Percentiles rank a stretch among this genome's conserved stretches.
Evolutionary conservation across 2,797 vertebrate species (phyloP).

Genomic region (Sebastolobus altivelis): DNA sequence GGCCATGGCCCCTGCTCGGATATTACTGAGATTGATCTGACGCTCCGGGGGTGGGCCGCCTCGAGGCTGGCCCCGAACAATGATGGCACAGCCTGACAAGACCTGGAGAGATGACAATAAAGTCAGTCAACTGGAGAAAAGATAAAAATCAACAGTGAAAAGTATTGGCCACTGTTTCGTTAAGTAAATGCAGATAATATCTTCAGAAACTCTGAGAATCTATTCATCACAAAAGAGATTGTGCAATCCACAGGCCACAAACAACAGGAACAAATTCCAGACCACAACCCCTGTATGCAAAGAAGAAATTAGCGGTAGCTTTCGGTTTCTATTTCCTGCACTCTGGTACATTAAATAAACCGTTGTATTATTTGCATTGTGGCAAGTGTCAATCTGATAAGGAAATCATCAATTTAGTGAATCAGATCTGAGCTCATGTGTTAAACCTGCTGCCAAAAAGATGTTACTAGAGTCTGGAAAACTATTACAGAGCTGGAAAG

Average conservation of each 20-base stretch:
- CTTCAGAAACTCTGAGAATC: background rate
- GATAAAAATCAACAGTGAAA: background rate
- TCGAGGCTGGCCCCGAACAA: constrained; percentile 95
- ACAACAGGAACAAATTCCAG: background rate
- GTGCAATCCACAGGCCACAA: background rate
- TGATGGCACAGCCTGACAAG: constrained; percentile 96
- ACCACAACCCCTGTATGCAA: background rate
- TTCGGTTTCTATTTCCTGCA: constrained; percentile 17
- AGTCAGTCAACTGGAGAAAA: background rate
- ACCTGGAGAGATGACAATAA: constrained; percentile 82
- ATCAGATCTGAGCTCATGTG: background rate
- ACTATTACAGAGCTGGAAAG: constrained; percentile 3
- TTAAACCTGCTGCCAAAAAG: background rate
- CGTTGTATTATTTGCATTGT: background rate
- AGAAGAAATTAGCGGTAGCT: background rate
- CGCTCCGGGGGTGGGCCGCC: constrained; percentile 96
- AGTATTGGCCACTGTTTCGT: background rate
- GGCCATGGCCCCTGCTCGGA: constrained; percentile 91
- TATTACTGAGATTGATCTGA: constrained; percentile 98
- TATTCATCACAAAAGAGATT: background rate
- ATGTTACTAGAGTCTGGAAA: background rate
- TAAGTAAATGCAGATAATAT: background rate
- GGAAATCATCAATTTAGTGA: background rate
- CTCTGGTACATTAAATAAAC: background rate
- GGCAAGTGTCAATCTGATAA: background rate